These are phyloP conservation scores for Daphoenositta chrysoptera DNA, from an alignment of 2,113 vertebrate genomes.

Conservation along the genomic window DNA sequence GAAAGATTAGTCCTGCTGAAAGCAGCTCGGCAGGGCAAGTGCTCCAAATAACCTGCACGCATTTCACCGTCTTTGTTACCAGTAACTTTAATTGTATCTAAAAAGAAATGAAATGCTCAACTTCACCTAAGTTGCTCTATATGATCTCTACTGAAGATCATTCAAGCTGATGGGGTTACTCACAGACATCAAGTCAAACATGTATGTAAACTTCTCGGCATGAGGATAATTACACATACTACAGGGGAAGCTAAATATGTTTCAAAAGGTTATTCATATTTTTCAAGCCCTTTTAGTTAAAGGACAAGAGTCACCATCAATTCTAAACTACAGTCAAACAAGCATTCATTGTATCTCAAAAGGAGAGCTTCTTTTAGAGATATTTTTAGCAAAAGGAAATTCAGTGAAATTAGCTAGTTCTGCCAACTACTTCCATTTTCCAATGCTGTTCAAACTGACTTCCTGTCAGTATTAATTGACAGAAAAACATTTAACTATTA, in stretches of 20 bases:
- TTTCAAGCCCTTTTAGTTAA: slow-evolving; percentile 16
- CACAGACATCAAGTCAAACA: not conserved
- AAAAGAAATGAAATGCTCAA: not conserved
- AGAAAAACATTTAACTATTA: slow-evolving; percentile 19
- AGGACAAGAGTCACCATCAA: slow-evolving; percentile 39
- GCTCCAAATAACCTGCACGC: not conserved
- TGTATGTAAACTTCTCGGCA: not conserved
- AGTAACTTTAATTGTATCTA: not conserved
- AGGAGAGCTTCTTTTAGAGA: slow-evolving; percentile 42
- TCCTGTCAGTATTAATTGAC: slow-evolving; percentile 57
- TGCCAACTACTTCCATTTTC: slow-evolving; percentile 61
- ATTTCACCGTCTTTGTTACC: not conserved
- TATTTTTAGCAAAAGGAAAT: slow-evolving; percentile 62
- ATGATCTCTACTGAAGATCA: not conserved
- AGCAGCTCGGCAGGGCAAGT: not conserved
- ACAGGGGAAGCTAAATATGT: not conserved
- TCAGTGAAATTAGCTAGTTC: slow-evolving; percentile 43
- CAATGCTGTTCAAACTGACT: slow-evolving; percentile 37
- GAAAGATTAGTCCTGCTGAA: not conserved
- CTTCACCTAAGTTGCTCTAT: not conserved
- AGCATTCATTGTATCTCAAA: slow-evolving; percentile 32
- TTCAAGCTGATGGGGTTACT: not conserved
- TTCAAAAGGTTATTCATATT: slow-evolving; percentile 53
- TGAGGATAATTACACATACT: not conserved
- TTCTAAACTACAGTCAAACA: slow-evolving; percentile 32